Base-by-base conservation (phyloP, 2,797 vertebrate genomes). In the Poecilia wingei region DNA sequence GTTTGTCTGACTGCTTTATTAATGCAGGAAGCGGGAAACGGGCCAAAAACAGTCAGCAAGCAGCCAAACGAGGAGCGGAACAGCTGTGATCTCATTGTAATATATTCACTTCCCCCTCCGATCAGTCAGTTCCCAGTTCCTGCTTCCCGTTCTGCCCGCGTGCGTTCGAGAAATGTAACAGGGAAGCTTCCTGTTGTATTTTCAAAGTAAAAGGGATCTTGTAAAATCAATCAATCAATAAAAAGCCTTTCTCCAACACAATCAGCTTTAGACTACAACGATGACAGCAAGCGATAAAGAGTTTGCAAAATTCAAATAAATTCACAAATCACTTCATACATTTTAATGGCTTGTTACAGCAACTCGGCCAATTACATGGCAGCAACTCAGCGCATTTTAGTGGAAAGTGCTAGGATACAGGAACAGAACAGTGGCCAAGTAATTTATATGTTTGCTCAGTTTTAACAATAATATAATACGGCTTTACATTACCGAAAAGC, bases 61-160 rank as follows among this genome's bases (percentile, higher is more conserved):
- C 75, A 51, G 66, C 82, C 55, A 45, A 85, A 25, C 6, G 88
- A 82, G 2, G 80, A 82, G 51, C 89, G 83, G 25, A 69, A 28
- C 41, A 87, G 77, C 25, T 79, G 47, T 2, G 81, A 61, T 49
- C 82, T 92, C 95, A 96, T 96, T 16, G 43, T 92, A 41, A 13
- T 3, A 12, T 4, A 9, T 43, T 25, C 39, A 51, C 39, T 10
- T 25, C 66, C 51, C 36, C 12, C 12, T 43, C 3, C 4, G 8
- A 3, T 10, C 75, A 31, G 66, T 86, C 89, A 64, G 75, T 86
- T 92, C 86, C 93, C 89, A 64, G 75, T 86, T 92, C 86, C 93
- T 87, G 80, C 28, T 94, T 91, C 88, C 91, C 31, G 81, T 87
- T 64, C 5, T 28, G 51, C 22, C 74, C 70, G 14, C n/a, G 14